A percentile compares a stretch with the other conserved stretches of the same genome.
These are phyloP conservation scores for Ceratosolen solmsi DNA, from an alignment of 1,140 invertebrate species.

Conservation along the genomic window DNA sequence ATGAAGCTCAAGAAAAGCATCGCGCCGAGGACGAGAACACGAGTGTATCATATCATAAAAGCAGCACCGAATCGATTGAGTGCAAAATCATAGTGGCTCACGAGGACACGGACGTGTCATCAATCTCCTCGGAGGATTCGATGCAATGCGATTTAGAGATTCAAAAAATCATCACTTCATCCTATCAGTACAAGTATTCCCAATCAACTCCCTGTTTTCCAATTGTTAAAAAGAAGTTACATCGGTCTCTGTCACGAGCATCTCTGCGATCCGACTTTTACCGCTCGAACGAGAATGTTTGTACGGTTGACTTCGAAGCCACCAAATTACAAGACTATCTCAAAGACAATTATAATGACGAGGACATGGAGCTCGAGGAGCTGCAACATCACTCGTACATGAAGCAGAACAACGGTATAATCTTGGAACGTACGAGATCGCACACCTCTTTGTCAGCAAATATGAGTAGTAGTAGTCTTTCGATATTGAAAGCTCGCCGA, in stretches of 20 bases:
- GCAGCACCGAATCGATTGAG: neutral
- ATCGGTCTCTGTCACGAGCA: slow-evolving; percentile 56
- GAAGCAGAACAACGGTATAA: slow-evolving; percentile 56
- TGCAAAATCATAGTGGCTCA: slow-evolving; percentile 47
- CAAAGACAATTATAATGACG: slow-evolving; percentile 72
- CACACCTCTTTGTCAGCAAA: slow-evolving; percentile 61
- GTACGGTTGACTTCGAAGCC: slow-evolving; percentile 63
- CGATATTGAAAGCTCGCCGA: slow-evolving; percentile 60
- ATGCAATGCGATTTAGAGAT: slow-evolving; percentile 41
- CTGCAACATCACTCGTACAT: slow-evolving; percentile 50
- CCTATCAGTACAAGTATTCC: slow-evolving; percentile 65
- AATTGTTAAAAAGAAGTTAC: slow-evolving; percentile 56
- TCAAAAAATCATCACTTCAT: slow-evolving; percentile 34
- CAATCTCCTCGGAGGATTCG: slow-evolving; percentile 12
- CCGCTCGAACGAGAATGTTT: slow-evolving; percentile 63
- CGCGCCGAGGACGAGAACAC: slow-evolving; percentile 37
- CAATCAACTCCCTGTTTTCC: slow-evolving; percentile 67
- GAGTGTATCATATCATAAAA: slow-evolving; percentile 28
- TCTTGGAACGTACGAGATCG: slow-evolving; percentile 55
- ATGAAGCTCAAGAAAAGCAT: slow-evolving; percentile 22
- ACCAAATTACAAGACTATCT: slow-evolving; percentile 62
- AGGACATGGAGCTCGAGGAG: slow-evolving; percentile 69
- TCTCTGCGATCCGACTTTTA: slow-evolving; percentile 63
- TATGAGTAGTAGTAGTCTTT: slow-evolving; percentile 59
- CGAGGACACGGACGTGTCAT: slow-evolving; percentile 43